Base-by-base conservation (phyloP, 2,888 invertebrate genomes). In the Colostygia pectinataria region DNA sequence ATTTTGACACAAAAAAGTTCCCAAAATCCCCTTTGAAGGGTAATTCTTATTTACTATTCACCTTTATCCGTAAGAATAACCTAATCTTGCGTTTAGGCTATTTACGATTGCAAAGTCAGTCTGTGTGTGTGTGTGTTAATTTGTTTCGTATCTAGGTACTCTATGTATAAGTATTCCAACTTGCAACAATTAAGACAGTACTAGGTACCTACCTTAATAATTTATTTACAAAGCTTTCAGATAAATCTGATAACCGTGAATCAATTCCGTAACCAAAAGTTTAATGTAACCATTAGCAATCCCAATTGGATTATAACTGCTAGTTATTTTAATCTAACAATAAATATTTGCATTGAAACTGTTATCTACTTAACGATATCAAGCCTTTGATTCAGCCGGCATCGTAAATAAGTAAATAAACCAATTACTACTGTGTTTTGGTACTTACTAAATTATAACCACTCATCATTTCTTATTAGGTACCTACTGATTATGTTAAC, bases 221-320 rank as follows among this genome's bases (percentile, higher is more conserved):
- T 28, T 9, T n/a, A n/a, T n/a, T n/a, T n/a, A n/a, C 8, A 12
- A 27, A 25, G 14, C 27, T 38, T 1, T 0, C 20, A 28, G 27
- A 32, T 38, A 38, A 45, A 44, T 37, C 24, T 28, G 43, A 42
- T 49, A 33, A 7, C n/a, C 14, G 2, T 34, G 7, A 50, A 18
- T 40, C 44, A 50, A 24, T 37, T 40, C 36, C 15, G 13, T 14
- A 28, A 36, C 20, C 31, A 42, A 47, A 24, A 51, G 23, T 32
- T 33, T 37, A 42, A 52, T 51, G 44, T 40, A 40, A 44, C 41
- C 46, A 46, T 52, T 52, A 42, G 40, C 15, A 33, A 38, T 31
- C 1, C 14, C 63, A 68, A 65, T 71, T 59, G 63, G 61, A 62
- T 36, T 29, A 45, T 46, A 46, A 65, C 64, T 64, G 66, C 66